These are phyloP conservation scores for Pyrgus malvae DNA, from an alignment of 2,888 invertebrate species.

Conservation along the genomic window DNA sequence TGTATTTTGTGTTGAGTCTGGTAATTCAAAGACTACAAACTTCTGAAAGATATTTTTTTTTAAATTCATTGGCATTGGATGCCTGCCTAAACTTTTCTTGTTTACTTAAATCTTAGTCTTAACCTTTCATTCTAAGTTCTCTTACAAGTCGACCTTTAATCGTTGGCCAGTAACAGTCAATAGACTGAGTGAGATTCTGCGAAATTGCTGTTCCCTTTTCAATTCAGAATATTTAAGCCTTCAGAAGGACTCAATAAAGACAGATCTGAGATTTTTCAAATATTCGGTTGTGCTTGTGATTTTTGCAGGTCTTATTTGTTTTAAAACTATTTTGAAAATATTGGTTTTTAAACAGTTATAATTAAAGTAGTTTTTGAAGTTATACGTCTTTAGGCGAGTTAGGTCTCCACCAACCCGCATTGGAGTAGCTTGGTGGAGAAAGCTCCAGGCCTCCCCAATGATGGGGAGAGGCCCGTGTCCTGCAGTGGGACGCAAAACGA, in stretches of 20 bases:
- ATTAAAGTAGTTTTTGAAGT: too few relatives aligned
- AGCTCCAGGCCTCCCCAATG: too few relatives aligned
- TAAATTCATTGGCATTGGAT: not conserved
- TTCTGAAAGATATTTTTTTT: not conserved
- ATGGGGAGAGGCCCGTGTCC: too few relatives aligned
- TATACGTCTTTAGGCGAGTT: too few relatives aligned
- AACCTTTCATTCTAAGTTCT: not conserved
- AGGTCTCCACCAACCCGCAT: too few relatives aligned
- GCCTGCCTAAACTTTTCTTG: not conserved
- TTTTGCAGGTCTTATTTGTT: not conserved
- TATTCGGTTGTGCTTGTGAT: slow-evolving; percentile 3
- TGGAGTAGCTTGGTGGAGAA: too few relatives aligned
- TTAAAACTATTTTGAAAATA: too few relatives aligned
- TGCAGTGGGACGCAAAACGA: too few relatives aligned
- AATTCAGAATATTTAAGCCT: slow-evolving; percentile 10
- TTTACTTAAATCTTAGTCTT: not conserved
- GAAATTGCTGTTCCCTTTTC: slow-evolving; percentile 21
- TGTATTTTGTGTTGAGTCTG: too few relatives aligned
- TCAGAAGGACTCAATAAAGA: slow-evolving; percentile 17
- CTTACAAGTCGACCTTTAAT: not conserved
- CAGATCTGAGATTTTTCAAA: slow-evolving; percentile 15
- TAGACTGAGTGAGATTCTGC: slow-evolving; percentile 8
- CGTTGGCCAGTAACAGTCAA: slow-evolving; percentile 15
- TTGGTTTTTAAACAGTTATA: too few relatives aligned
- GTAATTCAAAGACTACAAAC: not conserved